phyloP scores from a whole-genome alignment of 37 sponge, comb jelly and placozoan species.

The Lycopodina hypogea region DNA sequence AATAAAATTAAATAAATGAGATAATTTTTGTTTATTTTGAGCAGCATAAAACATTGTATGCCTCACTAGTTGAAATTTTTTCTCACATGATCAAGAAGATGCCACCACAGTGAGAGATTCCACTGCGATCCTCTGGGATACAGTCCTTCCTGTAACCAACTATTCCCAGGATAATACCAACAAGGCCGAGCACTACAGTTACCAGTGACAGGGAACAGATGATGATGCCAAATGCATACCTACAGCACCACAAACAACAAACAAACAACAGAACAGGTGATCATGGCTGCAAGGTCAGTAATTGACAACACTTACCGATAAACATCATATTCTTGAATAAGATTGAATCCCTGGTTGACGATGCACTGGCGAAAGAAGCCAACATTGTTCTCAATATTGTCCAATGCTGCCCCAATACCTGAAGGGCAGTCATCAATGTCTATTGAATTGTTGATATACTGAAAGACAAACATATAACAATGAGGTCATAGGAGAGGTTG shows the following conservation, averaged over 20 bases:
- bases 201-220: conserved; percentile 47
- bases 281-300: neutral
- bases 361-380: conserved; percentile 30
- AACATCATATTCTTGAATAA: conserved; percentile 19
- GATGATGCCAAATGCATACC: conserved; percentile 67
- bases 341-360: conserved; percentile 18
- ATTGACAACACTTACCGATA: conserved; percentile 43
- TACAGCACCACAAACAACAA: conserved; percentile 4
- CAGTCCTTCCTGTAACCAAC: conserved; percentile 44
- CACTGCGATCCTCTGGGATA: conserved; percentile 34
- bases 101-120: conserved; percentile 65
- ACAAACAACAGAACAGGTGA: neutral
- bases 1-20: too few species aligned
- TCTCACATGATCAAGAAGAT: conserved; percentile 59
- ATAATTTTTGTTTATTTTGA: too few species aligned
- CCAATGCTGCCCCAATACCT: neutral
- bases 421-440: neutral
- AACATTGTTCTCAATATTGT: neutral
- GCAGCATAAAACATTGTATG: too few species aligned
- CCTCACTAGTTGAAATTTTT: too few species aligned
- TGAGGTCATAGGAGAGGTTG: neutral
- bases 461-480: neutral
- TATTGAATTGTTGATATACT: neutral
- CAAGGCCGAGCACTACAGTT: conserved; percentile 27
- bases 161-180: conserved; percentile 49